Percentiles rank a stretch among this genome's conserved stretches.
Conservation (phyloP, 2,888 invertebrate species). For the Trissoscelio sp. region DNA sequence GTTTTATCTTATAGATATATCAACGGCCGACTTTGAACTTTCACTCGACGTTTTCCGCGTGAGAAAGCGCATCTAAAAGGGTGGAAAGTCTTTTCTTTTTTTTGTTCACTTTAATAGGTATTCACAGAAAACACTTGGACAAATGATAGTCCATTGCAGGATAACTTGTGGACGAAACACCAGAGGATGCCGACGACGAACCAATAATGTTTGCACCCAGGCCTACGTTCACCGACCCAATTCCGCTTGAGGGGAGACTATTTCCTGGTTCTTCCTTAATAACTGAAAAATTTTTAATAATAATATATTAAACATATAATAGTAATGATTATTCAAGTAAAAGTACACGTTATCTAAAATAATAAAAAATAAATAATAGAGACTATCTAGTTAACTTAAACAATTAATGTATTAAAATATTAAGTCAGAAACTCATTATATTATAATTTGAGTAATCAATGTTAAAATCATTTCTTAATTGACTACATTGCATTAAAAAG, state of each 20-base stretch:
- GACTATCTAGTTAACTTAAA: no score
- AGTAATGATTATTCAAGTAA: no score
- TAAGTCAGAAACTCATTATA: no score
- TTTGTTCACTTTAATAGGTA: neutral
- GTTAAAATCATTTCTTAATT: no score
- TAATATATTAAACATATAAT: no score
- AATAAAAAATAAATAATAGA: no score
- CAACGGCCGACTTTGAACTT: neutral
- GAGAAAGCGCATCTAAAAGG: neutral
- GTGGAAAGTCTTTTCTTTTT: constrained; percentile 1
- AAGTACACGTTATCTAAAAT: no score
- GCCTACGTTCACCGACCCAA: constrained; percentile 74
- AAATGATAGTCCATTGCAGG: constrained; percentile 76
- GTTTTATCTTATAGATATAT: no score
- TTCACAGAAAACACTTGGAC: constrained; percentile 20
- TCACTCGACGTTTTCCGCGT: neutral
- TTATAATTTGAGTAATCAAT: no score
- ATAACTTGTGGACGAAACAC: constrained; percentile 79
- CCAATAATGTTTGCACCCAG: constrained; percentile 78
- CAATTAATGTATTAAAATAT: no score
- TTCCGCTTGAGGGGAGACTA: constrained; percentile 75
- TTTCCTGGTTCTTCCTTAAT: constrained; percentile 80
- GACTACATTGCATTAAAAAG: no score
- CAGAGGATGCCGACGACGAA: constrained; percentile 74
- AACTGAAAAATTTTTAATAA: no score